Evolutionary conservation across 2,113 vertebrate genomes (phyloP), one percentile per base, ranked within the genome.

Genomic region (Lonchura striata): DNA sequence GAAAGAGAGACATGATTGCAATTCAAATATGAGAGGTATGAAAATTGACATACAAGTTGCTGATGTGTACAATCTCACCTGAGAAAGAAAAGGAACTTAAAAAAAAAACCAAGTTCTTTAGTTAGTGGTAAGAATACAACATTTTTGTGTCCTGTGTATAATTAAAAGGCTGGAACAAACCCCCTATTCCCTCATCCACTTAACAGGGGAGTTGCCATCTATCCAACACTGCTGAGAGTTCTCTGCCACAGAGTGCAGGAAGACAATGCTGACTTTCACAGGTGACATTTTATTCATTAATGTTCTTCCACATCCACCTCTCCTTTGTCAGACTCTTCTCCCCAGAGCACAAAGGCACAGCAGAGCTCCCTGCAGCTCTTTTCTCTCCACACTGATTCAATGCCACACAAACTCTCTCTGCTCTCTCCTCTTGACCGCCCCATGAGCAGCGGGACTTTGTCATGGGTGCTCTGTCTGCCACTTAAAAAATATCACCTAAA

Each of bases 381-480:
- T 96, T 92, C 82, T 95, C 82, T 83, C 74, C 1, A 2, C 4
- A 3, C 28, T 54, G 42, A 77, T 65, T 91, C 93, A 52, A 7
- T 79, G 75, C 56, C 90, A 59, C 12, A 50, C 6, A 4, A 92
- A 83, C 76, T 82, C 75, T 53, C 82, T 96, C 94, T 69, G 79
- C 94, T 97, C 90, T 76, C 75, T 71, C 78, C 94, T 93, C 96
- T 37, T 88, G 84, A 82, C 27, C 42, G 17, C 70, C 82, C 82
- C 63, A 46, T 0, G 3, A 95, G 77, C 86, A 77, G 35, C 33
- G 63, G 50, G 86, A 10, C 8, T 94, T 81, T 93, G 79, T 49
- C 78, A 52, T 25, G 74, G 94, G 91, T 96, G 89, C 92, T 91
- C 92, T 42, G 20, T 15, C 71, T 68, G 64, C 13, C 83, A 49